These are phyloP conservation scores for Prosopocoilus inquinatus DNA, from an alignment of 2,888 invertebrate genomes.

Conservation along the genomic window DNA sequence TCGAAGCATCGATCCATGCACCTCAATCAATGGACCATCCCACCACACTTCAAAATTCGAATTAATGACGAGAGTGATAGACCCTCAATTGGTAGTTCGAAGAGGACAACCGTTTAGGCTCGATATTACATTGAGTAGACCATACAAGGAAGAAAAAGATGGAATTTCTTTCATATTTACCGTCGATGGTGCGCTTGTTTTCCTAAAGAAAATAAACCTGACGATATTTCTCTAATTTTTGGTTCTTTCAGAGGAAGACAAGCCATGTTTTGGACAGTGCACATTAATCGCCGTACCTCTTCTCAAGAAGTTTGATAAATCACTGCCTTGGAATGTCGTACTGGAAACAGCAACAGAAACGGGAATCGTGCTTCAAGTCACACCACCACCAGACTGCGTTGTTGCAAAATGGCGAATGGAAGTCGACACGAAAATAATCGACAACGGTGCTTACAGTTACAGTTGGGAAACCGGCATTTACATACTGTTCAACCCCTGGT, in stretches of 20 bases:
- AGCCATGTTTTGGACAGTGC: constrained; percentile 77
- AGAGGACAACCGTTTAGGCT: constrained; percentile 80
- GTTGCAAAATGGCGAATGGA: constrained; percentile 84
- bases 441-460: constrained; percentile 70
- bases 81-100: constrained; percentile 70
- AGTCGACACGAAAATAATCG: constrained; percentile 72
- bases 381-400: constrained; percentile 68
- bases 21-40: constrained; percentile 69
- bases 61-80: constrained; percentile 59
- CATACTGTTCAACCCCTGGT: constrained; percentile 90
- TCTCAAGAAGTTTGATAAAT: constrained; percentile 61
- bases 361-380: constrained; percentile 64
- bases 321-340: constrained; percentile 71
- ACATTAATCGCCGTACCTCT: constrained; percentile 75
- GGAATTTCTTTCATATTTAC: constrained; percentile 83
- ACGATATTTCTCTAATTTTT: neutral
- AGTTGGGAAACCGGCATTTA: constrained; percentile 76
- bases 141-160: constrained; percentile 71
- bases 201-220: neutral
- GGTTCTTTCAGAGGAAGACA: constrained; percentile 61
- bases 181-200: constrained; percentile 60
- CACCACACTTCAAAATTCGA: constrained; percentile 81
- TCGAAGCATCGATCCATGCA: constrained; percentile 69
- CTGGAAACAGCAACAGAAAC: constrained; percentile 63
- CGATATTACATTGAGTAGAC: constrained; percentile 69